These are phyloP conservation scores for Casuarius casuarius DNA, from an alignment of 2,113 vertebrate species.

Conservation along the genomic window DNA sequence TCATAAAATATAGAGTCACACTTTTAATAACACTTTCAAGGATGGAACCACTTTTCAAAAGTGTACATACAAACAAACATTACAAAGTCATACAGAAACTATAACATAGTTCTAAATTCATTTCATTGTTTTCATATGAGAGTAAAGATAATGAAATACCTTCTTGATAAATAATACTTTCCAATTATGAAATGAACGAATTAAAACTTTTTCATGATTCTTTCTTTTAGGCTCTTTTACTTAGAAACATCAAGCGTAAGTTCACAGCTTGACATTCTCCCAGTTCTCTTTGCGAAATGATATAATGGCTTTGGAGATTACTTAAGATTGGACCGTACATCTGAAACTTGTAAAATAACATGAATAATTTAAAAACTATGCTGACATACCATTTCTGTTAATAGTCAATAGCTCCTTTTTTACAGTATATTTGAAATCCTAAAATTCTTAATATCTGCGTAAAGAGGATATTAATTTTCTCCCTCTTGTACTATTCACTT, in stretches of 20 bases:
- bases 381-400: not conserved
- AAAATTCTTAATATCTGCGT: not conserved
- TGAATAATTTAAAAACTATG: not conserved
- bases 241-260: not conserved
- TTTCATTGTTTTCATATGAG: rapidly evolving
- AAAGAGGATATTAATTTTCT: not conserved
- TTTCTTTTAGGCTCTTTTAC: not conserved
- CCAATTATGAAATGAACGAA: not conserved
- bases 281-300: not conserved
- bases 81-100: not conserved
- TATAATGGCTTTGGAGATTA: not conserved
- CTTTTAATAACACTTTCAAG: not conserved
- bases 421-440: not conserved
- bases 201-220: not conserved
- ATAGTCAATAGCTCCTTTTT: not conserved
- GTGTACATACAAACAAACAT: not conserved
- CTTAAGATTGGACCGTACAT: not conserved
- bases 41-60: not conserved
- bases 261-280: not conserved
- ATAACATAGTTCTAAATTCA: not conserved
- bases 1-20: too few relatives aligned
- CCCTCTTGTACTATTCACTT: not conserved
- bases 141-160: not conserved
- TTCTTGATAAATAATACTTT: not conserved
- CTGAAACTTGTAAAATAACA: not conserved